Evolutionary conservation across 1,140 invertebrate genomes (phyloP).

Genomic region (Rhagoletis zephyria): DNA sequence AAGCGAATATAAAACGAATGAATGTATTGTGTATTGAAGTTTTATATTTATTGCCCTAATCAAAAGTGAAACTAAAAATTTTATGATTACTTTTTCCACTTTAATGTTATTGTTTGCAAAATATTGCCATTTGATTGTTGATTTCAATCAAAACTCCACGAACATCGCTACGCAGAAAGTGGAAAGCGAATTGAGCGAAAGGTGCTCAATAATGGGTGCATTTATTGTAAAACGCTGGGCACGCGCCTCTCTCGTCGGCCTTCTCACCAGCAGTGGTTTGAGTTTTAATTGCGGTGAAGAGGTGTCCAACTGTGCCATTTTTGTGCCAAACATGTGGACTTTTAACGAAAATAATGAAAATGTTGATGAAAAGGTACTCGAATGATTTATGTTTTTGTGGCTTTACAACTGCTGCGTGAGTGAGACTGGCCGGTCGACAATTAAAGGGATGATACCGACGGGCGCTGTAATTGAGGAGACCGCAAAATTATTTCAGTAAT

Average conservation of each 20-base stretch:
- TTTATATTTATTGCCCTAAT: constrained; percentile 45
- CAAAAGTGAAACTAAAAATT: constrained; percentile 49
- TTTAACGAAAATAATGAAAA: neutral
- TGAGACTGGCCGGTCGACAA: neutral
- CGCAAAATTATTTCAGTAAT: neutral
- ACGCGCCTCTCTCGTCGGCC: constrained; percentile 10
- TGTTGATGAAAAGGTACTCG: neutral
- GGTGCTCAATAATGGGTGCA: neutral
- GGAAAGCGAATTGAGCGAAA: neutral
- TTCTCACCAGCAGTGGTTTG: neutral
- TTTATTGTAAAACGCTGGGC: neutral
- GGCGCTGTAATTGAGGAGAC: neutral
- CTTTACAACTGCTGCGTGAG: neutral
- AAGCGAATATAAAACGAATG: neutral
- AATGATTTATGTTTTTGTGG: constrained; percentile 22
- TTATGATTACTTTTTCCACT: constrained; percentile 46
- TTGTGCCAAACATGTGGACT: constrained; percentile 9
- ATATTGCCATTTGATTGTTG: constrained; percentile 36
- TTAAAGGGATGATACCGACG: neutral
- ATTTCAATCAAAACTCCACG: constrained; percentile 37
- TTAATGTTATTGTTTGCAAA: constrained; percentile 40
- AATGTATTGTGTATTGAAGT: neutral
- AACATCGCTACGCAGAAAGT: neutral
- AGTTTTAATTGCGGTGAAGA: constrained; percentile 6
- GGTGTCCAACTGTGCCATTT: constrained; percentile 32